A percentile compares a stretch with the other conserved stretches of the same genome.
Conservation (phyloP, 2,113 vertebrate genomes). For the Macquaria ambigua region DNA sequence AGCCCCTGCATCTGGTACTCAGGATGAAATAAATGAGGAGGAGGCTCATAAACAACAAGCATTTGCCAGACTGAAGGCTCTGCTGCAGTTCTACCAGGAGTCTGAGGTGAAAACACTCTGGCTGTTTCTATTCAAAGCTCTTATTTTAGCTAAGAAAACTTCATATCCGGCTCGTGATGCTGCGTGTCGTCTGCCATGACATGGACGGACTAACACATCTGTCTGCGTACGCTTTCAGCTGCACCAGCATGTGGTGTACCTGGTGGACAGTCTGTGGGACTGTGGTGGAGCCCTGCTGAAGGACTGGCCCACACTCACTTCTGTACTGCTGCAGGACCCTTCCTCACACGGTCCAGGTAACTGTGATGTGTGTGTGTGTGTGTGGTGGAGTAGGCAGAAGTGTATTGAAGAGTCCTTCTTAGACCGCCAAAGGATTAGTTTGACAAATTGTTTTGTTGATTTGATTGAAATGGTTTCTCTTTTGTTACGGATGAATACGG, state of each 20-base stretch:
- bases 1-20: conserved; percentile 60
- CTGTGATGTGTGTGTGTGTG: neutral
- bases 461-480: neutral
- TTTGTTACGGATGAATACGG: neutral
- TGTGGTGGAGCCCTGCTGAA: conserved; percentile 88
- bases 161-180: no score
- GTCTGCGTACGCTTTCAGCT: conserved; percentile 76
- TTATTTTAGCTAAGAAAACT: neutral
- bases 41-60: conserved; percentile 66
- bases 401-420: neutral
- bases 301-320: conserved; percentile 90
- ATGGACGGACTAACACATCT: neutral
- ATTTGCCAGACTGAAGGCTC: conserved; percentile 80
- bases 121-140: neutral
- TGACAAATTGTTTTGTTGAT: neutral
- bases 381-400: neutral
- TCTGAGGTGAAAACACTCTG: conserved; percentile 84
- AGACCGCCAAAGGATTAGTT: neutral
- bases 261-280: conserved; percentile 95
- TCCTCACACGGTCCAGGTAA: conserved; percentile 78
- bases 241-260: conserved; percentile 90
- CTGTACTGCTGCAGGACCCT: conserved; percentile 84
- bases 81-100: conserved; percentile 87
- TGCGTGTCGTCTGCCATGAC: neutral
- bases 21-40: conserved; percentile 63